Base-by-base conservation (phyloP, 2,888 invertebrate genomes). In the Eupithecia dodoneata region DNA sequence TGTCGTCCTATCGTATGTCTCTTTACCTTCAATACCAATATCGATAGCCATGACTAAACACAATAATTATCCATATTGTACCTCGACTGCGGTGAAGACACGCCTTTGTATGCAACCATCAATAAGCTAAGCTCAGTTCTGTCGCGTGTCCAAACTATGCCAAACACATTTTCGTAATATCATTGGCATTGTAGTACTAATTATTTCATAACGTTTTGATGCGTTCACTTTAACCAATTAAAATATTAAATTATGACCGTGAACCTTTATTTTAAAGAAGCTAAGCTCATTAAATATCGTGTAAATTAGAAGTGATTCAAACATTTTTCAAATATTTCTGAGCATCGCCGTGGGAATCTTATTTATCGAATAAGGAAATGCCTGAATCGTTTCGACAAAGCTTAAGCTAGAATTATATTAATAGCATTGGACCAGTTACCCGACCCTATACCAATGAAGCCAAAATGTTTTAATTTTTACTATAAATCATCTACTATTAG, bases 181-280 rank as follows among this genome's bases (percentile, higher is more conserved):
- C 82, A 81, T 84, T 86, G 85, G 86, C 85, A 87, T 89, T 87
- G 87, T 85, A 85, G 80, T 79, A 79, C 85, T 89, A 89, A 90
- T 91, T 89, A 90, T 93, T 92, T 92, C 89, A 89, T 89, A 90
- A 91, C 85, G 76, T 87, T 30, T 80, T 82, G 85, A 84, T 87
- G 85, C 85, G 84, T 89, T 86, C 84, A 89, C 85, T 89, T 88
- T 86, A 89, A 87, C 85, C 89, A 91, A 92, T 93, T 92, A 92
- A 87, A 89, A 86, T 86, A 77, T 85, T 86, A 87, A 87, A 85
- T 85, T 81, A 79, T 87, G 90, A 87, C 93, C 93, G 84, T 93
- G 93, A 92, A 91, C 90, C 88, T 88, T 86, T 85, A 85, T 84
- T 88, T 87, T 88, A 87, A 76, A 87, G 85, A 81, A 71, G 76